Base-by-base conservation (phyloP, 2,113 vertebrate genomes). In the Rhabdomys dilectus region DNA sequence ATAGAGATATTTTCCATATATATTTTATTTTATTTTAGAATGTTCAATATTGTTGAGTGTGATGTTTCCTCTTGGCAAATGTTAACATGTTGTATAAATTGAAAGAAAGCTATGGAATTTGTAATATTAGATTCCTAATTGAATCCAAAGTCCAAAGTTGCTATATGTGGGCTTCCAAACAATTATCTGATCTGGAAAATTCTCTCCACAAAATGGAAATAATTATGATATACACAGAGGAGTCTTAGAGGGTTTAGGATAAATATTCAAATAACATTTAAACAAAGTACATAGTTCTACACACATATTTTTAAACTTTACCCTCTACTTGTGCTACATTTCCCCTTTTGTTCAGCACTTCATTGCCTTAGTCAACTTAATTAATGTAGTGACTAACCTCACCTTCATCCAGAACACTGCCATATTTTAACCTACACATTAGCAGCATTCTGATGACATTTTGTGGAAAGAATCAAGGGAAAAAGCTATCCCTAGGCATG, bases 351-450 rank as follows among this genome's bases (percentile, higher is more conserved):
- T 80, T 84, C 29, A 88, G 34, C 19, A 81, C 19, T 60, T 1
- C 42, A 2, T 60, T 94, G 56, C 94, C 24, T 94, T 91, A 88
- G 21, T 89, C 12, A 72, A 7, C 21, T 7, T 84, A 94, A 88
- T 93, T 93, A 89, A 88, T 72, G 4, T 70, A 84, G 80, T 90
- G 42, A 19, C 31, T 87, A 87, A 51, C 53, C 12, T 91, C 58
- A 66, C 80, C 93, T 90, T 72, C 34, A 93, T 45, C 4, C 36
- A 72, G 17, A 73, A 15, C 12, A 72, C 24, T 24, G 66, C 75
- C 51, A 17, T 88, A 89, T 85, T 75, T 94, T 95, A 68, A 60
- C n/a, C 91, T 96, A 89, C 12, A 75, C 53, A 73, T 95, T 91
- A 75, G 89, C 86, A 89, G 56, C n/a, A 89, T 29, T 53, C 45